Evolutionary conservation across 2,888 invertebrate genomes (phyloP), one percentile per base, ranked within the genome.

Genomic region (Netelia melanura): DNA sequence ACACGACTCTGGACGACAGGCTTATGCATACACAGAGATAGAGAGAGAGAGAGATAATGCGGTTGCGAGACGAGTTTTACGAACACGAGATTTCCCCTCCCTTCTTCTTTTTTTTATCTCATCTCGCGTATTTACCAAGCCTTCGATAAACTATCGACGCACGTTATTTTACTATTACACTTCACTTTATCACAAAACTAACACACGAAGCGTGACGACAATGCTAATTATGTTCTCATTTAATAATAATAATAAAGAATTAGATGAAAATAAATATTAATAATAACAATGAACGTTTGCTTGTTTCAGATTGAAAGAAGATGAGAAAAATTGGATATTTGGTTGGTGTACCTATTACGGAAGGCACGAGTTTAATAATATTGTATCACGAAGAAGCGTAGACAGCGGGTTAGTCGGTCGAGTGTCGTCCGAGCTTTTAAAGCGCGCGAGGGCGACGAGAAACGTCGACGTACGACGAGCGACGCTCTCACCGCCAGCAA

Each of bases 351-450:
- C 79, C 71, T 79, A 79, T 64, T 71, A 64, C 71, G 79, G 71
- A 64, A 52, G 23, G 23, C 21, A 43, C 64, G 62, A 44, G 68
- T 78, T 14, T 70, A 78, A 70, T 78, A 78, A 71, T 79, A 71
- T 79, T 54, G 68, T 70, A 71, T 70, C 62, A 79, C 25, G 30
- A 48, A 3, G 38, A 38, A 17, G 30, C 11, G 25, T 44, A 43
- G 61, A 79, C 68, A 78, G 78, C 79, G 79, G 79, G 79, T 79
- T 79, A 71, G 79, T 79, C 79, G 79, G 79, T 79, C 79, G 79
- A 79, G 71, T 64, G 79, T 71, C 71, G 79, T 71, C 71, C 71
- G 64, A 71, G 79, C 79, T 79, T 48, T 48, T 14, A 79, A 79
- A 79, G 64, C 79, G 71, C 79, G 79, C 61, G 43, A 54, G 11